Conservation (phyloP, 2,888 invertebrate species). For the Anagyrus pseudococci region DNA sequence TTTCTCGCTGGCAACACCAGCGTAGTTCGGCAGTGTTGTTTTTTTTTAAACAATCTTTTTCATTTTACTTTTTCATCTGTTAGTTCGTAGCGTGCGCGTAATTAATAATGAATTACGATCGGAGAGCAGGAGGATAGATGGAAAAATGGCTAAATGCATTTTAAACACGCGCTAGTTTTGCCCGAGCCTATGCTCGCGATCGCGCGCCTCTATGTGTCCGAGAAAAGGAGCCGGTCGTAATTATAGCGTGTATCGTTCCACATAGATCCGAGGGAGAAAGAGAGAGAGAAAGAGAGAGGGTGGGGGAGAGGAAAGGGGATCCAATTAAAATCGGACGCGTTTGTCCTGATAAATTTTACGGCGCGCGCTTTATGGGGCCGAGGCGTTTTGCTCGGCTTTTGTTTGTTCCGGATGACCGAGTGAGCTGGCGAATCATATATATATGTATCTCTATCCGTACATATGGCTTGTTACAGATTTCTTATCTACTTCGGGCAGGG, state of each 20-base stretch:
- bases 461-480: no score
- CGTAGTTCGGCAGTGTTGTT: no score
- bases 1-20: no score
- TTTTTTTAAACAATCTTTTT: no score
- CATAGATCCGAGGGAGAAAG: no score
- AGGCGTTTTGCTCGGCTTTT: not conserved
- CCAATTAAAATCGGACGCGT: not conserved
- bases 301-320: not conserved
- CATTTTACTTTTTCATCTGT: not conserved
- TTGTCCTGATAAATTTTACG: not conserved
- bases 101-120: conserved; percentile 26
- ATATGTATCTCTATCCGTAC: no score
- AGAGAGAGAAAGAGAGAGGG: not conserved
- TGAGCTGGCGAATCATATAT: no score
- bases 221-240: no score
- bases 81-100: not conserved
- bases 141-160: conserved; percentile 5
- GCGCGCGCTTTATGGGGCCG: no score
- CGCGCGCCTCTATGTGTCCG: not conserved
- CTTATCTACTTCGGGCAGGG: no score
- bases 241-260: no score
- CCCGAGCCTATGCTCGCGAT: not conserved
- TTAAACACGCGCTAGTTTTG: conserved; percentile 21
- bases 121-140: not conserved
- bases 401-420: not conserved